These are phyloP conservation scores for Heterochromis multidens DNA, from an alignment of 2,113 vertebrate genomes.

Conservation along the genomic window DNA sequence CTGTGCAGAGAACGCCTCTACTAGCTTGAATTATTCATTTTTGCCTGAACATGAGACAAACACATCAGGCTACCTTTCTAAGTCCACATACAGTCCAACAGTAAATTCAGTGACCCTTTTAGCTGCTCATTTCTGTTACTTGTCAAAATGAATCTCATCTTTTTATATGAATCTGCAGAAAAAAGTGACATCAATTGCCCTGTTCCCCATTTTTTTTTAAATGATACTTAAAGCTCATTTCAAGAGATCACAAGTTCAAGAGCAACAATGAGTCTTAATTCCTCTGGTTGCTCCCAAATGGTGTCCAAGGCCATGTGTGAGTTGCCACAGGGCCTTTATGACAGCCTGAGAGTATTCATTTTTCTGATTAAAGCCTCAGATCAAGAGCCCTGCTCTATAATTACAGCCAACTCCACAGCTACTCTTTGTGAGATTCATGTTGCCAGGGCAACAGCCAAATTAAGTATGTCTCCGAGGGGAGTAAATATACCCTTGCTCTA, in stretches of 20 bases:
- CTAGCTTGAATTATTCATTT: slow-evolving; percentile 28
- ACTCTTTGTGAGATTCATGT: slow-evolving; percentile 67
- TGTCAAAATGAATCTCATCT: background rate
- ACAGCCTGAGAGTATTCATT: slow-evolving; percentile 48
- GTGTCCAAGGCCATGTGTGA: slow-evolving; percentile 40
- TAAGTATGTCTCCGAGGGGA: slow-evolving; percentile 60
- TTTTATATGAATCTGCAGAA: background rate
- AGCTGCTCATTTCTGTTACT: background rate
- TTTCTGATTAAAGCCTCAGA: slow-evolving; percentile 68
- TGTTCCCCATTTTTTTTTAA: background rate
- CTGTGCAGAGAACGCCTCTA: background rate
- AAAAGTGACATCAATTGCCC: background rate
- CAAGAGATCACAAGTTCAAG: slow-evolving; percentile 34
- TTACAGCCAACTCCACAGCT: slow-evolving; percentile 67
- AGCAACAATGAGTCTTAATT: slow-evolving; percentile 16
- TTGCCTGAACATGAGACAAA: background rate
- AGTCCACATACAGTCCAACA: background rate
- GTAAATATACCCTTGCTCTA: slow-evolving; percentile 70
- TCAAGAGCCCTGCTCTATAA: slow-evolving; percentile 70
- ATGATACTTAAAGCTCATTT: background rate
- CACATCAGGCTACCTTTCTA: background rate
- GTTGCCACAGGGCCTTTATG: slow-evolving; percentile 38
- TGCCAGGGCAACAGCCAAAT: slow-evolving; percentile 70
- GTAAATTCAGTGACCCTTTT: background rate
- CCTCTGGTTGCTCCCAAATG: background rate